Evolutionary conservation across 2,888 invertebrate genomes (phyloP), one percentile per base, ranked within the genome.

Genomic region (Arctia plantaginis): DNA sequence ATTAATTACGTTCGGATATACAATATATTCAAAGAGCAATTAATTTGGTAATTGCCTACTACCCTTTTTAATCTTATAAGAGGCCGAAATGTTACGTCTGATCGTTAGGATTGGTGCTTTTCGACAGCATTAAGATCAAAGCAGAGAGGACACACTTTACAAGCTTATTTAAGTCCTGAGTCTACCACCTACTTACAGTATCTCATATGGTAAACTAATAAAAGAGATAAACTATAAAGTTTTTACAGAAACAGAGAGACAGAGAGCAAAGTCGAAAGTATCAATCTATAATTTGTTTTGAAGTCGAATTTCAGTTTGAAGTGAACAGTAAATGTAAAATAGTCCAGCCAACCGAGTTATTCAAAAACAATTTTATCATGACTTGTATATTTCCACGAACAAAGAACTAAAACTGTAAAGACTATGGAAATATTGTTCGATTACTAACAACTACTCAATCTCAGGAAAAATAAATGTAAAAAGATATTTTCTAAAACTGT

Each of bases 401-500:
- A 39, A 66, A 35, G 15, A 66, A 66, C 8, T n/a, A 18, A 67
- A 12, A 30, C 20, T 33, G 6, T 12, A 23, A 35, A 51, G 51
- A 51, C 15, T 4, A 13, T 15, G 44, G 44, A 44, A 67, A 30
- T 30, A 44, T 41, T 41, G 27, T 47, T 30, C 41, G 20, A 67
- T 59, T 18, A 33, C 33, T 33, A 67, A 33, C 47, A 67, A 67
- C 47, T 23, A 47, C 30, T 67, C 47, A 47, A 47, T 47, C 67
- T 67, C 35, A 74, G 68, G 68, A 20, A 65, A 65, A 75, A 71
- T n/a, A 65, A 69, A 75, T 71, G 47, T n/a, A 62, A 62, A 70
- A 66, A 55, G 39, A 33, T 20, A n/a, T 30, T n/a, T 55, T 47
- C 62, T 66, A 74, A 69, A 73, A 80, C 74, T 47, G 39, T 13